Evolutionary conservation across 2,797 vertebrate species (phyloP), one percentile per base, ranked within the genome.

Genomic region (Lithobates pipiens): DNA sequence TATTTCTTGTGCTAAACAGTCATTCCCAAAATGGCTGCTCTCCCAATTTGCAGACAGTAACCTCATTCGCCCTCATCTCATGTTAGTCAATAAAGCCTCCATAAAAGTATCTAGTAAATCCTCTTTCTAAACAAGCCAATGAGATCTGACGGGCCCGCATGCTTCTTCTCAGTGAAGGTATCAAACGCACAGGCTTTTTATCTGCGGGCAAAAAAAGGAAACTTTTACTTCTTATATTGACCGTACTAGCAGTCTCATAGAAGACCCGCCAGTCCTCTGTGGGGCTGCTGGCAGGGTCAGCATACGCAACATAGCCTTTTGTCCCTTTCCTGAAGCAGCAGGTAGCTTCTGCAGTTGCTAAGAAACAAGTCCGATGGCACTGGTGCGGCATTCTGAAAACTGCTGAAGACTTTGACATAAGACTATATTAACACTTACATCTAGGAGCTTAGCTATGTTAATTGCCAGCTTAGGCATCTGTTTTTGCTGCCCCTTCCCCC

Each of bases 1-100:
- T 57, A 57, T 71, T 80, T 71, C 78, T 70, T 50, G 68, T 32
- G 25, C 79, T 73, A 72, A 81, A 73, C 46, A 81, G 46, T 25
- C 79, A 73, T 73, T 81, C 69, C 21, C 69, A 27, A 61, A 73
- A 81, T 57, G 16, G 68, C 79, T 81, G 11, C 79, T n/a, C 50
- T 81, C 34, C 69, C 69, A 42, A 61, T 81, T 73, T 63, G 69
- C 69, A 72, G 79, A 42, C 79, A 5, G 79, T 81, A 36, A 81
- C 79, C 79, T 81, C 57, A 81, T 73, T 73, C 57, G 79, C 79
- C 79, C 79, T 73, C 79, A 39, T 39, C 71, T 81, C 79, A 63
- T 72, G 50, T 81, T 69, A 39, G 21, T 63, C 69, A 57, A 81
- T 81, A 81, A 81, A 81, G 54, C 7, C 50, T 27, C 69, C 69